Percentiles rank a stretch among this genome's conserved stretches.
These are phyloP conservation scores for Bagarius yarrelli DNA, from an alignment of 2,113 vertebrate genomes.

Conservation along the genomic window DNA sequence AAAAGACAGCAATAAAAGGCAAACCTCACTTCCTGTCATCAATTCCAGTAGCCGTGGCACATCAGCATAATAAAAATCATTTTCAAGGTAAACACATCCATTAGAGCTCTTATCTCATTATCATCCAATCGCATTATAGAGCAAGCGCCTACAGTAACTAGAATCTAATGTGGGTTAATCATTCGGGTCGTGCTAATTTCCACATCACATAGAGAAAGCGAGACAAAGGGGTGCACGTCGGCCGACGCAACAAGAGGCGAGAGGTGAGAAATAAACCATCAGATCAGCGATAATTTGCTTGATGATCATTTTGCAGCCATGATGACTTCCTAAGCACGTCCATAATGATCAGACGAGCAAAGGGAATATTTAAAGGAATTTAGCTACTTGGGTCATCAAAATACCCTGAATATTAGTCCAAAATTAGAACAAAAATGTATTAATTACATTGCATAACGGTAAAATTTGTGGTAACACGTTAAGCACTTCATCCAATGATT, in stretches of 20 bases:
- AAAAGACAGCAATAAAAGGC: constrained; percentile 27
- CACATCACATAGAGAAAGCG: constrained; percentile 17
- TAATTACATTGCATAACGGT: background rate
- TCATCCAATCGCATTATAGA: constrained; percentile 48
- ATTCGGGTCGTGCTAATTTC: constrained; percentile 53
- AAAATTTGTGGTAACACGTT: background rate
- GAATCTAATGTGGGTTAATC: constrained; percentile 58
- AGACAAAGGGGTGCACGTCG: background rate
- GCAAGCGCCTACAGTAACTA: constrained; percentile 45
- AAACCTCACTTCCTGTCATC: constrained; percentile 30
- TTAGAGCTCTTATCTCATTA: constrained; percentile 55
- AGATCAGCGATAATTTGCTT: constrained; percentile 43
- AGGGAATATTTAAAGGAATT: background rate
- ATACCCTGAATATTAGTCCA: background rate
- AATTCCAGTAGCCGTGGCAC: constrained; percentile 42
- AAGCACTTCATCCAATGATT: background rate
- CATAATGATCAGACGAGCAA: constrained; percentile 31
- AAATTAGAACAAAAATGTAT: background rate
- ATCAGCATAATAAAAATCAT: constrained; percentile 47
- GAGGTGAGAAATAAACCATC: constrained; percentile 48
- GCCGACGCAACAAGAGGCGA: constrained; percentile 33
- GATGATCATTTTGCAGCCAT: constrained; percentile 35
- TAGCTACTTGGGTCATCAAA: background rate
- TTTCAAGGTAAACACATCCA: constrained; percentile 57
- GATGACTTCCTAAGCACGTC: constrained; percentile 34